These are phyloP conservation scores for Endomychus coccineus DNA, from an alignment of 2,888 invertebrate species.

Conservation along the genomic window DNA sequence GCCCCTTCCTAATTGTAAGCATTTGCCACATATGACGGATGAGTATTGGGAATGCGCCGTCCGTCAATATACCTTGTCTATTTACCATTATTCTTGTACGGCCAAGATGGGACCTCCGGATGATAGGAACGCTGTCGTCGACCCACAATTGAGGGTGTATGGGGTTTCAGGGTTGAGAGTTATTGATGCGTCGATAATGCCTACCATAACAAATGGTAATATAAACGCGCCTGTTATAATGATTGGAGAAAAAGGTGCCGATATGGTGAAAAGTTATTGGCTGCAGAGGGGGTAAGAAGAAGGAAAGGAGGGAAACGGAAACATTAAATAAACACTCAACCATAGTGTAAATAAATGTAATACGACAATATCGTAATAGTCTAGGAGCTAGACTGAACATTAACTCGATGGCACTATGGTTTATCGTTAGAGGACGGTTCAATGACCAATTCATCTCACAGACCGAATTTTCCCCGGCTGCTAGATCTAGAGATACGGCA, in stretches of 20 bases:
- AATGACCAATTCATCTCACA: too few species aligned
- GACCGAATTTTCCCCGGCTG: too few species aligned
- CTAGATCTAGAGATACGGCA: too few species aligned
- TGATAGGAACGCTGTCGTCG: conserved; percentile 77
- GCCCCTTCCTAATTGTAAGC: conserved; percentile 75
- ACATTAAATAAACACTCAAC: conserved; percentile 13
- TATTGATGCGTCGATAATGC: conserved; percentile 85
- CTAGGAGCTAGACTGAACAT: too few species aligned
- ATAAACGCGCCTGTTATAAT: conserved; percentile 82
- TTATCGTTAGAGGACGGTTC: too few species aligned
- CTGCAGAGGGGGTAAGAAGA: conserved; percentile 18
- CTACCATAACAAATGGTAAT: conserved; percentile 77
- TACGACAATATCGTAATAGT: too few species aligned
- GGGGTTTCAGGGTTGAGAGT: conserved; percentile 73
- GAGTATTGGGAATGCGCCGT: conserved; percentile 83
- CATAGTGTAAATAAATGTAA: neutral
- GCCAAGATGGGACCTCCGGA: conserved; percentile 74
- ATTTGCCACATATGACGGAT: conserved; percentile 67
- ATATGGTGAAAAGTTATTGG: conserved; percentile 60
- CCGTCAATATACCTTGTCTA: conserved; percentile 79
- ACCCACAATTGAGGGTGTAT: conserved; percentile 66
- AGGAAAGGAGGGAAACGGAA: conserved; percentile 15
- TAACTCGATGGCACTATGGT: too few species aligned
- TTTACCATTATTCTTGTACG: conserved; percentile 79
- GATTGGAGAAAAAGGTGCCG: conserved; percentile 82